These are phyloP conservation scores for Sipha maydis DNA, from an alignment of 2,888 invertebrate species.

Conservation along the genomic window DNA sequence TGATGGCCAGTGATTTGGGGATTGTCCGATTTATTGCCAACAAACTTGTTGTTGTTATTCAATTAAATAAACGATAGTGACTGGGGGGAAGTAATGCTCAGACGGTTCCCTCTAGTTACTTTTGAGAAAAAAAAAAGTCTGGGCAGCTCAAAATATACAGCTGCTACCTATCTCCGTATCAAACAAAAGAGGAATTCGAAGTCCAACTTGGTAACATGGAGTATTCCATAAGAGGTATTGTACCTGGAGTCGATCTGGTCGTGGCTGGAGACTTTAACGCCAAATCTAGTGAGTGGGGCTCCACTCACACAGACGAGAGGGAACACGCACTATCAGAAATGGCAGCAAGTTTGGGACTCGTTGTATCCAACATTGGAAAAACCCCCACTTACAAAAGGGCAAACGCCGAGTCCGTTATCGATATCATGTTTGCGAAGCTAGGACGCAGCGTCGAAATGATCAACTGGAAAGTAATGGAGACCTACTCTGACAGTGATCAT, in stretches of 20 bases:
- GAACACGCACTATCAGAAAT: not conserved
- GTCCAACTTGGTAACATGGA: too few species aligned
- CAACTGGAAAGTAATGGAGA: not conserved
- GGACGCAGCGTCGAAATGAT: not conserved
- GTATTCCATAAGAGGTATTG: too few species aligned
- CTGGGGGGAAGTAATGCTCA: too few species aligned
- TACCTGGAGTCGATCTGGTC: not conserved
- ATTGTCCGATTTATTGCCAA: too few species aligned
- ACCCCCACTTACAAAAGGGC: not conserved
- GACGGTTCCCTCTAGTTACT: too few species aligned
- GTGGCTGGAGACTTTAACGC: not conserved
- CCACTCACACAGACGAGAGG: not conserved
- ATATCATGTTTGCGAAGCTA: not conserved
- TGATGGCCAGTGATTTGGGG: too few species aligned
- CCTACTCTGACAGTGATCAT: not conserved
- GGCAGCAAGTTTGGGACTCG: not conserved
- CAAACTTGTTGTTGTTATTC: too few species aligned
- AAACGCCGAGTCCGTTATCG: not conserved
- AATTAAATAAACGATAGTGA: too few species aligned
- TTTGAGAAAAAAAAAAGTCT: too few species aligned
- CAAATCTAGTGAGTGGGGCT: not conserved
- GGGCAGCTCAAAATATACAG: too few species aligned
- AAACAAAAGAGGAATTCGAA: too few species aligned
- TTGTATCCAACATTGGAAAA: not conserved
- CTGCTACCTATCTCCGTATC: too few species aligned